Evolutionary conservation across 1,140 invertebrate genomes (phyloP), one percentile per base, ranked within the genome.

Genomic region (Tetramorium parvispinum): DNA sequence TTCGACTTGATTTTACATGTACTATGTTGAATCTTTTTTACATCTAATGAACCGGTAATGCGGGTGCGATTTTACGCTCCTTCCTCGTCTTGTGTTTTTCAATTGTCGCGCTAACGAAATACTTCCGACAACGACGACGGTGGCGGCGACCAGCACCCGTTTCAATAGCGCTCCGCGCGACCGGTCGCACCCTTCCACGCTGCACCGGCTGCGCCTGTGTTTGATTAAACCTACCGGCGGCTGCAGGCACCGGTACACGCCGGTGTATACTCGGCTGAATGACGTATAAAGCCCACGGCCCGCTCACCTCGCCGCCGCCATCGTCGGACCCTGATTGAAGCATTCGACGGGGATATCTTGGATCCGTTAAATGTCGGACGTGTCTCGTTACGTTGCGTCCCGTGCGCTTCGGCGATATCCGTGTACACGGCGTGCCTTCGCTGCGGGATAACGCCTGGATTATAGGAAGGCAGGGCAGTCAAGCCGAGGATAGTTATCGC

Each of bases 51-150:
- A 83, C 55, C 51, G 77, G 11, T 73, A 24, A 70, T 63, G 46
- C 76, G 70, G 55, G 63, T 77, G 43, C 5, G 27, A 53, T 65
- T 88, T 89, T 91, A 88, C 85, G 73, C 51, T 76, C 10, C 70
- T 88, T 85, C 59, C 63, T 46, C 63, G 79, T 55, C 63, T 77
- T 77, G 79, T 88, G 90, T 91, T 90, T 91, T 91, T 91, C 90
- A 91, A 91, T 91, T 90, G 87, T 55, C 77, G 53, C 65, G 81
- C 85, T 90, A 91, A 91, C 90, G 87, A 91, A 88, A 91, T 91
- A 90, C 81, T 83, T 71, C 65, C 63, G 46, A 43, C 43, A 57
- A 70, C 77, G 85, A 89, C 78, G 89, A 76, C 77, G 77, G 40
- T 77, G 77, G 85, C 49, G 63, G 21, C 46, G 61, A 61, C 85